Evolutionary conservation across 2,888 invertebrate genomes (phyloP), one percentile per base, ranked within the genome.

Genomic region (Galerucella nymphaeae): DNA sequence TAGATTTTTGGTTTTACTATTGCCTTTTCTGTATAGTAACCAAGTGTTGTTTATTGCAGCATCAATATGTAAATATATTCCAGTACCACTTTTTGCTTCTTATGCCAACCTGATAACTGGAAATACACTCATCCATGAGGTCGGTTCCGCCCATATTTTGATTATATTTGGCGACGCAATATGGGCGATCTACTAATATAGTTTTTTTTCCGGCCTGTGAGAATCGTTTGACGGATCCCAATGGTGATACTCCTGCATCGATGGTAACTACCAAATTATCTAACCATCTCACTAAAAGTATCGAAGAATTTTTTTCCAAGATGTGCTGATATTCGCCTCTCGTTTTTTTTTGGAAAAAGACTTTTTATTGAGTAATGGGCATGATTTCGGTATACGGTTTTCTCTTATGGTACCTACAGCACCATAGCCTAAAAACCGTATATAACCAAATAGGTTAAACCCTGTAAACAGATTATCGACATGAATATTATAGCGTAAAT

Each of bases 191-290:
- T 14, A 62, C 62, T 38, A 62, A 38, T 57, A 57, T 57, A 23
- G 16, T 62, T 62, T 42, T 62, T 62, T 62, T 62, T 45, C n/a
- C 62, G 16, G 62, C 38, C 16, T 62, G 45, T 16, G 62, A 62
- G 41, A 11, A 62, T 41, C 62, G 62, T 38, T 62, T 41, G 38
- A 62, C 42, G 6, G 42, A 41, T 38, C 62, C 42, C 13, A 18
- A 38, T 8, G 62, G 42, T 13, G 42, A 62, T 11, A 62, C 62
- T 62, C 62, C 62, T 62, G 62, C 42, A 20, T n/a, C n/a, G n/a
- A n/a, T n/a, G n/a, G n/a, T n/a, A n/a, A n/a, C n/a, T n/a, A n/a
- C n/a, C n/a, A n/a, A n/a, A n/a, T n/a, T n/a, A n/a, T n/a, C n/a
- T n/a, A n/a, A n/a, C n/a, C n/a, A n/a, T n/a, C n/a, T n/a, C n/a